Evolutionary conservation across 2,888 invertebrate genomes (phyloP), one percentile per base, ranked within the genome.

Genomic region (Crioceris asparagi): DNA sequence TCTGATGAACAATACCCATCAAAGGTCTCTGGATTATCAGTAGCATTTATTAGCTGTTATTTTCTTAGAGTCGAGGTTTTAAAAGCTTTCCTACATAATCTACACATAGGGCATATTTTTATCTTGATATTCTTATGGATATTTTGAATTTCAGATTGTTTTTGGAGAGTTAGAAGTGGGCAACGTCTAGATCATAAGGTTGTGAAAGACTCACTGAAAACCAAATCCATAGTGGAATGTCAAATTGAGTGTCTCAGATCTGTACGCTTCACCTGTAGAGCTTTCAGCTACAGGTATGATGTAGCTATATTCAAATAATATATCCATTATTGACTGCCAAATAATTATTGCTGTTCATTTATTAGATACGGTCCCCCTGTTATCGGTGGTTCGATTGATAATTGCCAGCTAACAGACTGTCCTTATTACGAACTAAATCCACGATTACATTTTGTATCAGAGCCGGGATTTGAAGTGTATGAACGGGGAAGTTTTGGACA

Each of bases 401-500:
- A 87, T 60, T 87, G 87, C 48, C 77, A 80, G 31, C 62, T 87
- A 4, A 83, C 83, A 1, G 84, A 87, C 45, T 79, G 80, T 64
- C 75, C 76, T 0, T 74, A 74, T 4, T 66, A 69, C 14, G 81
- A 83, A 29, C 70, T 85, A 39, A 71, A 78, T 52, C 71, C 74
- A 29, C 61, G 64, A 25, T 60, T 64, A 2, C 71, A 76, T 55
- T 66, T 77, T 16, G 66, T 76, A 27, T 65, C 73, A 3, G 79
- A 78, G 44, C 64, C 69, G 1, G 75, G 76, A 0, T 83, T 82
- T 38, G 85, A 86, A 60, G 63, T 87, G 16, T 87, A 85, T 49
- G 79, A 86, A 41, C 65, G 86, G 29, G 85, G 83, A 1, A 86
- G 84, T 58, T 86, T 79, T 50, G 86, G 85, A 0, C 74, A 83